Conservation (phyloP, 64 coral and sea anemone genomes). For the Pocillopora damicornis region DNA sequence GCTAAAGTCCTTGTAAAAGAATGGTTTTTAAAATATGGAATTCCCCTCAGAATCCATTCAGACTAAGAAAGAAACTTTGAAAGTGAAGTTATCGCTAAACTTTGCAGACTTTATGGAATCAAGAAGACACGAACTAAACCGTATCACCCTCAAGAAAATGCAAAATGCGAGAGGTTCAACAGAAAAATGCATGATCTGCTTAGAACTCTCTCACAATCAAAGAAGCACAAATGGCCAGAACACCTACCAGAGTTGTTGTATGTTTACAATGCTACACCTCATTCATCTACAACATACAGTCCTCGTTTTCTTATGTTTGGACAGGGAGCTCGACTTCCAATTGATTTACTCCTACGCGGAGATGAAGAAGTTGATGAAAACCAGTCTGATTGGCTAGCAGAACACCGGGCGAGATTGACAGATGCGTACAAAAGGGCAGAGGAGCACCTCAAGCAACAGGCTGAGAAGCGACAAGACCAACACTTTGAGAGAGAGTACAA, state of each 20-base stretch:
- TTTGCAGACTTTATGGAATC: slow-evolving; percentile 38
- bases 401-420: not conserved
- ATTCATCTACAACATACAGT: slow-evolving; percentile 32
- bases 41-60: slow-evolving; percentile 43
- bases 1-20: slow-evolving; percentile 53
- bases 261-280: slow-evolving; percentile 37
- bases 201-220: slow-evolving; percentile 4
- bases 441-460: slow-evolving; percentile 18
- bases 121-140: slow-evolving; percentile 51
- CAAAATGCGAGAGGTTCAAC: slow-evolving; percentile 60
- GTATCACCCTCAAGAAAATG: slow-evolving; percentile 52
- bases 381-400: not conserved
- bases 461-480: not conserved
- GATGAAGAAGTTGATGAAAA: not conserved
- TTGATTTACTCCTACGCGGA: slow-evolving; percentile 40
- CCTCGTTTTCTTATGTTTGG: slow-evolving; percentile 38
- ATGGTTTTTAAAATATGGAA: slow-evolving; percentile 45
- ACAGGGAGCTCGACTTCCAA: not conserved
- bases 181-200: slow-evolving; percentile 47
- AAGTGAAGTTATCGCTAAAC: slow-evolving; percentile 30
- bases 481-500: not conserved
- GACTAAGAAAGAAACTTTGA: slow-evolving; percentile 57
- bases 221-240: slow-evolving; percentile 42
- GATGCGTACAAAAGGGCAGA: slow-evolving; percentile 13
- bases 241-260: slow-evolving; percentile 52